Percentiles rank a stretch among this genome's conserved stretches.
Conservation (phyloP, 1,140 invertebrate species). For the Campoletis sonorensis region DNA sequence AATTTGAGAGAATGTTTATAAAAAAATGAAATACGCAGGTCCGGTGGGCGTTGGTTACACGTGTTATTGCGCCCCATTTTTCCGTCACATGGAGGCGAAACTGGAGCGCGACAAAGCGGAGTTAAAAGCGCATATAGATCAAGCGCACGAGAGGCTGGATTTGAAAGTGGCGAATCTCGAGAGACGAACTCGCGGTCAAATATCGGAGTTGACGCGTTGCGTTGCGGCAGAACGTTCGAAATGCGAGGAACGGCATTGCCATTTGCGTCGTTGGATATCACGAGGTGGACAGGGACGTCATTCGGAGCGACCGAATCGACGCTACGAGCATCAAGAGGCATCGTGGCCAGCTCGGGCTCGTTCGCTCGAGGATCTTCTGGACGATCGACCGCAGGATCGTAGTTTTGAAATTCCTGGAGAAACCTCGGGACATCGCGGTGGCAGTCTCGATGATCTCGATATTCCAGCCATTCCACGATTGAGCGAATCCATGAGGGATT, state of each 20-base stretch:
- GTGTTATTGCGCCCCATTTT: conserved; percentile 89
- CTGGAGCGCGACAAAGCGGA: conserved; percentile 91
- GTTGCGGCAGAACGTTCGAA: conserved; percentile 81
- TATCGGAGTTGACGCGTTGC: conserved; percentile 83
- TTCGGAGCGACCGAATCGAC: conserved; percentile 77
- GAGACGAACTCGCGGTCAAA: conserved; percentile 85
- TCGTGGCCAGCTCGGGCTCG: conserved; percentile 60
- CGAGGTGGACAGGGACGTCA: conserved; percentile 79
- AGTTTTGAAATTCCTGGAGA: conserved; percentile 66
- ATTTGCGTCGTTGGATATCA: conserved; percentile 83
- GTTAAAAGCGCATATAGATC: conserved; percentile 88
- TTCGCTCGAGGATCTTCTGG: conserved; percentile 70
- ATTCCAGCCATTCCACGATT: conserved; percentile 73
- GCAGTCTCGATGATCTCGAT: conserved; percentile 78
- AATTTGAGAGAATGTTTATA: too few species aligned
- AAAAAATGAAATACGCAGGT: conserved; percentile 64
- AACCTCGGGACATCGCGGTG: conserved; percentile 61
- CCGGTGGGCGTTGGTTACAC: conserved; percentile 92
- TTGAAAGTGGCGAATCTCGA: conserved; percentile 90
- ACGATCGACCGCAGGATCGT: conserved; percentile 69
- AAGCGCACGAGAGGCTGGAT: conserved; percentile 87
- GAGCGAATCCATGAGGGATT: conserved; percentile 66
- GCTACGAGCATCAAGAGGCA: conserved; percentile 55
- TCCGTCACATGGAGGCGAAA: conserved; percentile 91
- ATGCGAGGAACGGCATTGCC: conserved; percentile 81